These are phyloP conservation scores for Argyresthia goedartella DNA, from an alignment of 2,888 invertebrate species.

Conservation along the genomic window DNA sequence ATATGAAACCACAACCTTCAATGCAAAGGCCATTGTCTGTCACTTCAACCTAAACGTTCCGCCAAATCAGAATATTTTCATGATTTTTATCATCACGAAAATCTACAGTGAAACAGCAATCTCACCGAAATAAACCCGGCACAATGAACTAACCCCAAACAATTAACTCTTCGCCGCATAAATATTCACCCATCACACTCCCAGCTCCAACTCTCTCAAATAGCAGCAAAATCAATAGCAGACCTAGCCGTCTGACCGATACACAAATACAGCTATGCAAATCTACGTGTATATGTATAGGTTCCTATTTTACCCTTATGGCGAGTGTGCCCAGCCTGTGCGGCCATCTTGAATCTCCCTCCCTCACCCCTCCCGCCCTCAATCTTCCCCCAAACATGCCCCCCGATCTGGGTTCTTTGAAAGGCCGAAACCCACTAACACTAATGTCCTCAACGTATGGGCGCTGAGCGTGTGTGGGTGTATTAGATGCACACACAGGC, in stretches of 20 bases:
- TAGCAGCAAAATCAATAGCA: conserved; percentile 38
- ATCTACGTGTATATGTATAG: conserved; percentile 47
- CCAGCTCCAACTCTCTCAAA: not conserved
- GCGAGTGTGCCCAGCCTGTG: conserved; percentile 51
- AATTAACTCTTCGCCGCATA: not conserved
- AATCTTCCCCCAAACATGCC: conserved; percentile 63
- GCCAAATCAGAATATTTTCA: too few relatives aligned
- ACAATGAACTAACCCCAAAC: too few relatives aligned
- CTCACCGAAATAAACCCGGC: too few relatives aligned
- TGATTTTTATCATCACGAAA: too few relatives aligned
- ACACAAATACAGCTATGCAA: conserved; percentile 30
- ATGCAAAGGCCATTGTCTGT: too few relatives aligned
- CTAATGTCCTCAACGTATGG: conserved; percentile 59
- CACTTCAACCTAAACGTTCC: too few relatives aligned
- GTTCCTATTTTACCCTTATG: conserved; percentile 68
- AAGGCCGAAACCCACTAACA: conserved; percentile 69
- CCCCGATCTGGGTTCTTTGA: conserved; percentile 64
- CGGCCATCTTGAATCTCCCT: conserved; percentile 63
- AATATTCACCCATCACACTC: not conserved
- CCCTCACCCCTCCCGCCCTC: conserved; percentile 49
- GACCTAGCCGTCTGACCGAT: conserved; percentile 48
- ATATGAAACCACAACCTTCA: too few relatives aligned
- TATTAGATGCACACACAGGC: conserved; percentile 5
- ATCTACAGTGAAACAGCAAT: too few relatives aligned
- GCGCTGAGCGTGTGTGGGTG: conserved; percentile 8